These are phyloP conservation scores for Sparidentex hasta DNA, from an alignment of 2,797 vertebrate species.

Conservation along the genomic window DNA sequence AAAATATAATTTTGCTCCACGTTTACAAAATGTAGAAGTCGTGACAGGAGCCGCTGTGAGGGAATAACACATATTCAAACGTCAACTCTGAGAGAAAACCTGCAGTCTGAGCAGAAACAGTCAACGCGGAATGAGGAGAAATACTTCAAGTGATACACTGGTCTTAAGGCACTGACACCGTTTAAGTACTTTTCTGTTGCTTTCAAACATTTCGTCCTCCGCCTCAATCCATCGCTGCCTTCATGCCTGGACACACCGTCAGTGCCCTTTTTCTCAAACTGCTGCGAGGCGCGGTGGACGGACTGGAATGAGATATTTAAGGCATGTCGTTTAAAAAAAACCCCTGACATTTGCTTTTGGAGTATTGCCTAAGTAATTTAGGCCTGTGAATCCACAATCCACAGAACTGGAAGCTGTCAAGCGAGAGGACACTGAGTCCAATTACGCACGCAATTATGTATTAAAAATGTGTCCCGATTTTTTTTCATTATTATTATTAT, in stretches of 20 bases:
- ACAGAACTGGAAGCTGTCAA: conserved; percentile 15
- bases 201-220: conserved; percentile 36
- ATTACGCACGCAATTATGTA: conserved; percentile 20
- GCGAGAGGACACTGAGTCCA: conserved; percentile 18
- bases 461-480: background rate
- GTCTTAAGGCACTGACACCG: conserved; percentile 84
- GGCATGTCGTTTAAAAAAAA: conserved; percentile 51
- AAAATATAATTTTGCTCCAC: conserved; percentile 67
- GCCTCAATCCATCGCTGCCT: conserved; percentile 44
- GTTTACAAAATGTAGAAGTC: conserved; percentile 57
- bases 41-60: conserved; percentile 36
- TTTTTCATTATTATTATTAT: background rate
- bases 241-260: conserved; percentile 39
- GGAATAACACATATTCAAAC: conserved; percentile 50
- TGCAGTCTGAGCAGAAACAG: conserved; percentile 44
- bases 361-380: conserved; percentile 24
- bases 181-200: conserved; percentile 85
- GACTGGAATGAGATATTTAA: conserved; percentile 52
- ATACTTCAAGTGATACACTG: conserved; percentile 72
- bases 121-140: conserved; percentile 48
- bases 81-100: conserved; percentile 24
- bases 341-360: conserved; percentile 57
- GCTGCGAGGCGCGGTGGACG: conserved; percentile 6
- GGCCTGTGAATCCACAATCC: conserved; percentile 42
- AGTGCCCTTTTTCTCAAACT: conserved; percentile 37